Evolutionary conservation across 1,140 invertebrate genomes (phyloP).

Genomic region (Bombus polaris): DNA sequence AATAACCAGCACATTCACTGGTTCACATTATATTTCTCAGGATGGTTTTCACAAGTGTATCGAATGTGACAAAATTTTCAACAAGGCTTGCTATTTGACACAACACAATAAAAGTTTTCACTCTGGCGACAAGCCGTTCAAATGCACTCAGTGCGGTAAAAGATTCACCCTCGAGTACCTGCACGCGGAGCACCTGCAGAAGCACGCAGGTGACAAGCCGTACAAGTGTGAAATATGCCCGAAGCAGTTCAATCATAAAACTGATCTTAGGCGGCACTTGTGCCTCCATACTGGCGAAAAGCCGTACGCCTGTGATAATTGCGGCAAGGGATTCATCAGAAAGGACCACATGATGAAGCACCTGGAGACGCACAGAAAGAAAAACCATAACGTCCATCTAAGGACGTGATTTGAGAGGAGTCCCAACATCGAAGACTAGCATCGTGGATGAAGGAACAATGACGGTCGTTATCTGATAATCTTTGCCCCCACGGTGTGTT

Average conservation of each 20-base stretch:
- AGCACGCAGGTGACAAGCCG: constrained; percentile 93
- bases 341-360: constrained; percentile 98
- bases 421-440: not conserved
- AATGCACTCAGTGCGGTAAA: constrained; percentile 93
- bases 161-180: constrained; percentile 87
- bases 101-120: constrained; percentile 96
- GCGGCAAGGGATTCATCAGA: constrained; percentile 95
- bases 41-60: constrained; percentile 88
- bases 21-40: constrained; percentile 75
- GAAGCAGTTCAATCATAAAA: constrained; percentile 96
- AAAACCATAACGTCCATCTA: constrained; percentile 57
- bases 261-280: constrained; percentile 93
- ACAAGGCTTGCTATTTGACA: constrained; percentile 93
- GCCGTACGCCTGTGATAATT: constrained; percentile 91
- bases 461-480: not conserved
- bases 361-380: constrained; percentile 90
- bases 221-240: constrained; percentile 94
- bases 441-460: not conserved
- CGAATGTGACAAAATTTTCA: constrained; percentile 93
- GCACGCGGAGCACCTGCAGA: constrained; percentile 88
- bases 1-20: constrained; percentile 68
- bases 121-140: constrained; percentile 92
- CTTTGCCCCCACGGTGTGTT: not conserved
- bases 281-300: constrained; percentile 92
- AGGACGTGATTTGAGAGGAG: constrained; percentile 33